Base-by-base conservation (phyloP, 2,888 invertebrate genomes). In the Hetaerina titia region DNA sequence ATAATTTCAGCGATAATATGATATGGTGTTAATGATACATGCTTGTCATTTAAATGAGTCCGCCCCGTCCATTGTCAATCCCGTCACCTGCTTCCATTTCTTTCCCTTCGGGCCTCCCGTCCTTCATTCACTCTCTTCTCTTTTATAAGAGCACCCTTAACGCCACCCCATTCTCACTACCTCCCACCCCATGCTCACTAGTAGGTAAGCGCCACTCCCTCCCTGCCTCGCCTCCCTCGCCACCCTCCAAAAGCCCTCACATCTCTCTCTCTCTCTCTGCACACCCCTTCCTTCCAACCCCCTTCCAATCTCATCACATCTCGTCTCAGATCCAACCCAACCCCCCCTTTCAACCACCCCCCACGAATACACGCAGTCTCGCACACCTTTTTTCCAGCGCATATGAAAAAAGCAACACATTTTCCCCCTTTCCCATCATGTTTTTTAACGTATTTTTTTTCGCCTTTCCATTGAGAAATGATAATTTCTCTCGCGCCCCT, bases 401-500 rank as follows among this genome's bases (percentile, higher is more conserved):
- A 31, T 81, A 81, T 13, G 11, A 11, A 81, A 81, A 81, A 81
- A 81, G 81, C 81, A 81, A 81, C 25, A 31, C 31, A 81, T 81
- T 81, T 81, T 15, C 25, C 81, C 31, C 25, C 31, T 81, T 81
- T 81, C 81, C 13, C 81, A 81, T 81, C 22, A 5, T 31, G 25
- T 81, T 31, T 15, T 8, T 74, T 74, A 25, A n/a, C 11, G n/a
- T 31, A 81, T 81, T 81, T 81, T 81, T 81, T 31, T 81, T 81
- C 81, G 81, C 81, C 81, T 81, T 81, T 81, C 81, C 81, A 81
- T 81, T 92, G 92, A 92, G 92, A 92, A 92, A 92, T 92, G 92
- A 92, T 92, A 92, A 92, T 92, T 92, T 92, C 69, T 92, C 92
- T 56, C 92, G 56, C 92, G 9, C 56, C 74, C 69, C 19, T 45